Conservation (phyloP, 2,113 vertebrate species). For the Cranoglanis bouderius region DNA sequence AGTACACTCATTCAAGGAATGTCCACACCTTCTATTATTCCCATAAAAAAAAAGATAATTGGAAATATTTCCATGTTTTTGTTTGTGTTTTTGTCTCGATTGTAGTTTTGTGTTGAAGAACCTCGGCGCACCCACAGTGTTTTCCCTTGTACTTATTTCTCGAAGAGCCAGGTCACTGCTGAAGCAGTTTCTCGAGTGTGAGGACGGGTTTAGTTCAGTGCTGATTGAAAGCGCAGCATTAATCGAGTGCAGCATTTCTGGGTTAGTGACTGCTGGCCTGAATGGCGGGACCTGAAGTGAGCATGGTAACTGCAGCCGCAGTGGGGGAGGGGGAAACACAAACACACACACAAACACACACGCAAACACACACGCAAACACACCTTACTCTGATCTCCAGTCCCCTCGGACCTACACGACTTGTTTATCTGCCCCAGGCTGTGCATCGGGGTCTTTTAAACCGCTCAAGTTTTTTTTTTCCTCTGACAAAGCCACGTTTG, state of each 20-base stretch:
- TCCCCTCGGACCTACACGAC: slow-evolving; percentile 39
- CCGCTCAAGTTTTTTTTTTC: background rate
- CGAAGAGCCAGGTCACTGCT: background rate
- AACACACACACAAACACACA: slow-evolving; percentile 4
- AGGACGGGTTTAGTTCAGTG: background rate
- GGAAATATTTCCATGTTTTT: background rate
- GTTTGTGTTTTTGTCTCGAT: background rate
- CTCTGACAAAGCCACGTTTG: background rate
- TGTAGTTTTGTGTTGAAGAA: background rate
- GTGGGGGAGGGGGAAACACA: slow-evolving; percentile 21
- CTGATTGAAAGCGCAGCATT: background rate
- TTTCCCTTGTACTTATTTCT: background rate
- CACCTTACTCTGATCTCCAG: slow-evolving; percentile 30
- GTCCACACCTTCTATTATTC: background rate
- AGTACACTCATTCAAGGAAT: background rate
- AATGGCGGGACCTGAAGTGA: background rate
- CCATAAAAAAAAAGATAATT: background rate
- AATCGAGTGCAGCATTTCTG: background rate
- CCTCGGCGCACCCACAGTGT: too few species aligned
- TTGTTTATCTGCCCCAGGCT: slow-evolving; percentile 50
- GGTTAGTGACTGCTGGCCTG: background rate
- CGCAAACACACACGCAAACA: slow-evolving; percentile 5
- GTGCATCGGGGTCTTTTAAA: background rate
- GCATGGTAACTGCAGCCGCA: slow-evolving; percentile 18
- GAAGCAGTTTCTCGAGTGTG: background rate